A percentile compares a stretch with the other conserved stretches of the same genome.
Conservation (phyloP, 2,797 vertebrate species). For the Serranus cabrilla region DNA sequence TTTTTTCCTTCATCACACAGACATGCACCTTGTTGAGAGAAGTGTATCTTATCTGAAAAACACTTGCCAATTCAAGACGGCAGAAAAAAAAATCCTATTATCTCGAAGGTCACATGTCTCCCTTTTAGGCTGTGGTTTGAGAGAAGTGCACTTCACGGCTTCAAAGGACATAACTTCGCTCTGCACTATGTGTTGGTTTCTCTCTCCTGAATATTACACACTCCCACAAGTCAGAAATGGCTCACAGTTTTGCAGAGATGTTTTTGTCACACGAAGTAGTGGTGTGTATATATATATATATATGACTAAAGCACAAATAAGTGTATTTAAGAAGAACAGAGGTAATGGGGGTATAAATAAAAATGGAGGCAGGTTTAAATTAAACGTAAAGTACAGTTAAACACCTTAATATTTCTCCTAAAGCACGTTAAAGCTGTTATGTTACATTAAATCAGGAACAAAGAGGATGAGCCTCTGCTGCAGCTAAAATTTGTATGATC, state of each 20-base stretch:
- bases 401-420: background rate
- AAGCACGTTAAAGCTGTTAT: background rate
- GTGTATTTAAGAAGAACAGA: background rate
- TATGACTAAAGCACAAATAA: background rate
- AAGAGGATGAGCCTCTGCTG: background rate
- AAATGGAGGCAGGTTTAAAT: background rate
- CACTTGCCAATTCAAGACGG: slow-evolving; percentile 53
- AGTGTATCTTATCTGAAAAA: slow-evolving; percentile 42
- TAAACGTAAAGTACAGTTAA: background rate
- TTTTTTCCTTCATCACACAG: slow-evolving; percentile 28
- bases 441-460: background rate
- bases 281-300: background rate
- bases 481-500: background rate
- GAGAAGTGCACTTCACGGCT: slow-evolving; percentile 69
- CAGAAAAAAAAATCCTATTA: slow-evolving; percentile 64
- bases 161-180: slow-evolving; percentile 67
- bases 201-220: slow-evolving; percentile 64
- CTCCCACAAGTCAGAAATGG: slow-evolving; percentile 42
- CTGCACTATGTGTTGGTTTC: slow-evolving; percentile 66
- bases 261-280: slow-evolving; percentile 1
- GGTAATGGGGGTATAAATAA: background rate
- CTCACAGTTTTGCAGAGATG: slow-evolving; percentile 34
- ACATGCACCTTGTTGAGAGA: slow-evolving; percentile 27
- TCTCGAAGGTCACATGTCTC: slow-evolving; percentile 76
- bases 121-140: slow-evolving; percentile 75